A percentile compares a stretch with the other conserved stretches of the same genome.
Conservation (phyloP, 1,140 invertebrate species). For the Aphis gossypii region DNA sequence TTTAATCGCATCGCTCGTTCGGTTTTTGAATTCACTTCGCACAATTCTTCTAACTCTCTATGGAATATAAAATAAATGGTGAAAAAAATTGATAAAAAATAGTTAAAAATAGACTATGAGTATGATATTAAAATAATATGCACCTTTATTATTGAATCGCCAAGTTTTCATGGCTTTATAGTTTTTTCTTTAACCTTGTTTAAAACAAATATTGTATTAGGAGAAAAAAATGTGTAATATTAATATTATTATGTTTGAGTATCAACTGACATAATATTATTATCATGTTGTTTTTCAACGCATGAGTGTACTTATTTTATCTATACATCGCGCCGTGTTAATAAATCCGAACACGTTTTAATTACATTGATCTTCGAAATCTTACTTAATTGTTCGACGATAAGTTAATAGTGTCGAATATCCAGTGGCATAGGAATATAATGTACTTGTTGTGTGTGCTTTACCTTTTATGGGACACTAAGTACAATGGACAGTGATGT, state of each 20-base stretch:
- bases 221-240: neutral
- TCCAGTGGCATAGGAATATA: neutral
- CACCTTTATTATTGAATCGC: neutral
- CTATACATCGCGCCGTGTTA: neutral
- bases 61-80: neutral
- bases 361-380: neutral
- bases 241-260: neutral
- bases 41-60: conserved; percentile 38
- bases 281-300: neutral
- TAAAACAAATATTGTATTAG: no score
- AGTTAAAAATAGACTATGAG: neutral
- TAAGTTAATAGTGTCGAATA: neutral
- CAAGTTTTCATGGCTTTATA: neutral
- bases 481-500: neutral
- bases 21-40: neutral
- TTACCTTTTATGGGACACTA: neutral
- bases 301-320: neutral
- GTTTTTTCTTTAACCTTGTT: no score
- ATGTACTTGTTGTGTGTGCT: neutral
- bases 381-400: neutral
- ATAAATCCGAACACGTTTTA: neutral
- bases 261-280: neutral
- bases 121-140: neutral
- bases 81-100: neutral
- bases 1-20: conserved; percentile 33